phyloP scores from a whole-genome alignment of 2,888 invertebrate genomes.

The Callinectes sapidus region DNA sequence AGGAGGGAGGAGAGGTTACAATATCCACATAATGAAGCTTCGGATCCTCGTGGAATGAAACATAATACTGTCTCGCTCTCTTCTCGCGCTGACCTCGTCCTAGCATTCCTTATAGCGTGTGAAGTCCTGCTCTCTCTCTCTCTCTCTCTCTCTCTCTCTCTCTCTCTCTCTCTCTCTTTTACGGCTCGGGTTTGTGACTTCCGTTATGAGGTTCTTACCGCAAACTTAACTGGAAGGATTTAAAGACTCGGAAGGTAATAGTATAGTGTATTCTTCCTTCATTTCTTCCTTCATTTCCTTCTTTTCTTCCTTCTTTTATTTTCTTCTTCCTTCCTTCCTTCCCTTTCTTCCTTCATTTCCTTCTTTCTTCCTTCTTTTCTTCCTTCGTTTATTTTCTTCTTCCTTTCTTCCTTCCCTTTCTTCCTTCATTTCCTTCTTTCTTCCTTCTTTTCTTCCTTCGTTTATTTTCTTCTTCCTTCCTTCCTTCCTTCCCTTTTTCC shows the following conservation, averaged over 20 bases:
- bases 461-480: neutral
- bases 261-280: neutral
- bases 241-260: neutral
- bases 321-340: neutral
- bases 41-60: conserved; percentile 1
- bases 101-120: neutral
- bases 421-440: too few species aligned
- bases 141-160: conserved; percentile 45
- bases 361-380: too few species aligned
- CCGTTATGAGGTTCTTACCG: neutral
- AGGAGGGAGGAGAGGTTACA: neutral
- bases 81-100: neutral
- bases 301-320: neutral
- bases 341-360: neutral
- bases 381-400: too few species aligned
- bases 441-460: neutral
- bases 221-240: neutral
- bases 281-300: neutral
- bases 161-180: conserved; percentile 30
- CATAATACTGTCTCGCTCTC: neutral
- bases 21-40: neutral
- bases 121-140: conserved; percentile 27
- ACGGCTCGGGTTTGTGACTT: neutral
- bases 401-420: neutral
- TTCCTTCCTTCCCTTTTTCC: too few species aligned